A percentile compares a stretch with the other conserved stretches of the same genome.
Evolutionary conservation across 2,888 invertebrate genomes (phyloP).

Genomic region (Drosophila multiciliata): DNA sequence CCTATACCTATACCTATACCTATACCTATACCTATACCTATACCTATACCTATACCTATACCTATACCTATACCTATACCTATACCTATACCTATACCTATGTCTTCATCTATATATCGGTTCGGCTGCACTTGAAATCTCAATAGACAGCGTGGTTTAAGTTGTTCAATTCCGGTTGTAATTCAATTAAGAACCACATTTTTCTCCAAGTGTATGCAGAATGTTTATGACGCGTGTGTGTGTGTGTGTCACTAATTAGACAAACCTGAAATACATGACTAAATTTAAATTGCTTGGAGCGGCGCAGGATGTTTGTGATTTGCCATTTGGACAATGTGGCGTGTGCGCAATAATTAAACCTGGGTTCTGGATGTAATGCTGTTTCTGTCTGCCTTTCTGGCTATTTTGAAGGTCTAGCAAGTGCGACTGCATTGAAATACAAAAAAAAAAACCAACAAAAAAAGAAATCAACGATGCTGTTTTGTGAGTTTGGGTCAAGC

Average conservation of each 20-base stretch:
- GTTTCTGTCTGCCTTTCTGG: constrained; percentile 21
- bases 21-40: neutral
- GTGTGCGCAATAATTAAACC: constrained; percentile 73
- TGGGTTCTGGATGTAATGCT: constrained; percentile 14
- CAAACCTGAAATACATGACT: constrained; percentile 37
- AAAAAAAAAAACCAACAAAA: constrained; percentile 9
- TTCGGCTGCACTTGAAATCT: neutral
- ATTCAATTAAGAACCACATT: neutral
- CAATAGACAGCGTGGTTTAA: neutral
- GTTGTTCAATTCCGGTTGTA: neutral
- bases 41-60: neutral
- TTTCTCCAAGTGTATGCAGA: constrained; percentile 3
- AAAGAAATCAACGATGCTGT: constrained; percentile 9
- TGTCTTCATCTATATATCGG: neutral
- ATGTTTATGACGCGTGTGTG: constrained; percentile 12
- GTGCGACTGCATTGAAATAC: constrained; percentile 29
- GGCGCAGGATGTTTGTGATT: constrained; percentile 74
- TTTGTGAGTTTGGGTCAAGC: constrained; percentile 68
- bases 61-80: neutral
- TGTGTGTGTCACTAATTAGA: constrained; percentile 58
- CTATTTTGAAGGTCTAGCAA: constrained; percentile 49
- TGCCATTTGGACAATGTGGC: constrained; percentile 42
- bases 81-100: neutral
- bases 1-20: neutral
- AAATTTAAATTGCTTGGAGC: constrained; percentile 52